Evolutionary conservation across 2,113 vertebrate genomes (phyloP).

Genomic region (Campylomormyrus numenius): DNA sequence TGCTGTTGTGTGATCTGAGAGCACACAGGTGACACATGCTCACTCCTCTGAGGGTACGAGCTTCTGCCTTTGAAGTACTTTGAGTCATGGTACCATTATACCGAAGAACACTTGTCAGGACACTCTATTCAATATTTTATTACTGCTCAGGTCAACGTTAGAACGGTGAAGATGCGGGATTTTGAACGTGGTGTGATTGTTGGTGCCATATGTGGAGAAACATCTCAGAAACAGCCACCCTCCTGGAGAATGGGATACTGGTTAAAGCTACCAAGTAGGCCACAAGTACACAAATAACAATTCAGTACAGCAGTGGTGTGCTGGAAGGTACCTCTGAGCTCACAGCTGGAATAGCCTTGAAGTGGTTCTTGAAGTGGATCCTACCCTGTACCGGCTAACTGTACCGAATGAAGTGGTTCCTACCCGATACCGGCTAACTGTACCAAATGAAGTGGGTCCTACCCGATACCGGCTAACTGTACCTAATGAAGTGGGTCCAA

Average conservation of each 20-base stretch:
- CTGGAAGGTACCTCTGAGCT: neutral
- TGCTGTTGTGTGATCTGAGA: constrained; percentile 45
- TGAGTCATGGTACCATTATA: neutral
- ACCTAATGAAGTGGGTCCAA: neutral
- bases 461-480: rapidly evolving
- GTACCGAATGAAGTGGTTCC: neutral
- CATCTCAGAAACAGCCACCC: neutral
- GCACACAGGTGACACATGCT: neutral
- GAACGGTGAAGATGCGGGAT: neutral
- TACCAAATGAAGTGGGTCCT: neutral
- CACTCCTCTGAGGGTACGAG: neutral
- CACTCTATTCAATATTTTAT: neutral
- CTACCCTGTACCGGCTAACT: neutral
- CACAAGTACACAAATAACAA: neutral
- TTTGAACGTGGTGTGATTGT: neutral
- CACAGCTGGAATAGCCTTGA: neutral
- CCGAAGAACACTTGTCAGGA: neutral
- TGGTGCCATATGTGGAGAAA: neutral
- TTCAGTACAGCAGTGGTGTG: neutral
- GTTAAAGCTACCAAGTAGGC: neutral
- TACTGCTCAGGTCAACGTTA: neutral
- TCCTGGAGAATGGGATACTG: neutral
- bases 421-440: neutral
- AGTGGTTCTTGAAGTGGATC: neutral
- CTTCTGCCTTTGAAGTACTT: neutral